A percentile compares a stretch with the other conserved stretches of the same genome.
phyloP scores from a whole-genome alignment of 30 jellyfish, hydroid and myxozoan genomes.

The Chironex yamaguchii region DNA sequence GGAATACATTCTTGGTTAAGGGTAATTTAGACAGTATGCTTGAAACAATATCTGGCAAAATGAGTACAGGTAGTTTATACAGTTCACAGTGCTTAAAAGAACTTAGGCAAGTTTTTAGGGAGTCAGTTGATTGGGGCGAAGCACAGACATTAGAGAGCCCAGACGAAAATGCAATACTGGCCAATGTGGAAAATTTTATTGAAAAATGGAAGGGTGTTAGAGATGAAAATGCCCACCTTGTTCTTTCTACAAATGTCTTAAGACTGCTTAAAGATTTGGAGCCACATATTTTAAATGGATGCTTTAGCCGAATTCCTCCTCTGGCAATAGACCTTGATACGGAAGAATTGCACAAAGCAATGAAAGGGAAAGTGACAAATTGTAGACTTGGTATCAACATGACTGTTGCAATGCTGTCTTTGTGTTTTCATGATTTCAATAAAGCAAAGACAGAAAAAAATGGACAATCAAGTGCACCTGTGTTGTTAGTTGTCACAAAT shows the following conservation, averaged over 20 bases:
- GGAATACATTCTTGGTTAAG: conserved; percentile 84
- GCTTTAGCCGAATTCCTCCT: conserved; percentile 90
- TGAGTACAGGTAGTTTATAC: conserved; percentile 78
- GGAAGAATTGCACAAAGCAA: conserved; percentile 71
- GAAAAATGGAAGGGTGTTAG: conserved; percentile 87
- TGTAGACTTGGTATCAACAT: conserved; percentile 91
- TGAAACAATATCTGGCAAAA: conserved; percentile 48
- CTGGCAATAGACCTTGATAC: conserved; percentile 77
- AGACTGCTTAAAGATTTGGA: conserved; percentile 74
- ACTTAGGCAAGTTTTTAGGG: conserved; percentile 82
- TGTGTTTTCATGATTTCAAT: conserved; percentile 90
- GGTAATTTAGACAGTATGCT: conserved; percentile 64
- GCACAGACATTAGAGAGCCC: conserved; percentile 79
- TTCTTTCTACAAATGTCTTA: conserved; percentile 69
- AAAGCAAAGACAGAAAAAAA: conserved; percentile 73
- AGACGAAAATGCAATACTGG: conserved; percentile 66
- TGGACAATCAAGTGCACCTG: conserved; percentile 81
- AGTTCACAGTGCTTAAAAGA: conserved; percentile 77
- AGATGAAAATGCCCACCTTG: conserved; percentile 79
- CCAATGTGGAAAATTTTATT: conserved; percentile 68
- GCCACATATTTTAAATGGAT: conserved; percentile 81
- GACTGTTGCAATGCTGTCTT: conserved; percentile 88
- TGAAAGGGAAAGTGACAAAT: conserved; percentile 81
- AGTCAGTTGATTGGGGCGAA: conserved; percentile 79
- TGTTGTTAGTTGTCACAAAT: conserved; percentile 61